Percentiles rank a stretch among this genome's conserved stretches.
Evolutionary conservation across 2,797 vertebrate species (phyloP).

Genomic region (Amazona ochrocephala): DNA sequence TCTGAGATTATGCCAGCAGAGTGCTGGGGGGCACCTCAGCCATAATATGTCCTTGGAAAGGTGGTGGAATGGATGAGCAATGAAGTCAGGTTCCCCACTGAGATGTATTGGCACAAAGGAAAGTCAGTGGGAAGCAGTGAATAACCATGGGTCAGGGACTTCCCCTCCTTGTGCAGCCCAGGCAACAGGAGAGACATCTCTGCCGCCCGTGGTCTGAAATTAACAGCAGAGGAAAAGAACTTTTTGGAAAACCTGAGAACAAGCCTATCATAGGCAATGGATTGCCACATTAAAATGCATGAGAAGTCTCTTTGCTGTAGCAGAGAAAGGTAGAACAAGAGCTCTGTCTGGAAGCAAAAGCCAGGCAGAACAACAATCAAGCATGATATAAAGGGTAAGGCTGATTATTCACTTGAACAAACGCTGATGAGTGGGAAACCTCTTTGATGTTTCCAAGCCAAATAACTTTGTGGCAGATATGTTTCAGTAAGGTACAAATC

Average conservation of each 20-base stretch:
- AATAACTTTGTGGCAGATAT: neutral
- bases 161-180: neutral
- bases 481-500: constrained; percentile 11
- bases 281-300: neutral
- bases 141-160: neutral
- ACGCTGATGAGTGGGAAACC: constrained; percentile 9
- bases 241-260: neutral
- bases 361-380: neutral
- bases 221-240: neutral
- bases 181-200: neutral
- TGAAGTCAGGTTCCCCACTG: neutral
- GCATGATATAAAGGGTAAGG: neutral
- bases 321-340: neutral
- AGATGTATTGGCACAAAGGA: neutral
- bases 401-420: constrained; percentile 32
- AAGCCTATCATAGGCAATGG: neutral
- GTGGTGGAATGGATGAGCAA: neutral
- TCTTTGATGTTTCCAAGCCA: neutral
- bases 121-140: neutral
- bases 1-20: neutral
- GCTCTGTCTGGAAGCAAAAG: neutral
- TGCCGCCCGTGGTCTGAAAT: neutral
- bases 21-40: neutral
- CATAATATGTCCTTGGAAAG: neutral
- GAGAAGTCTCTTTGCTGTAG: neutral